Evolutionary conservation across 2,797 vertebrate genomes (phyloP), one percentile per base, ranked within the genome.

Genomic region (Enoplosus armatus): DNA sequence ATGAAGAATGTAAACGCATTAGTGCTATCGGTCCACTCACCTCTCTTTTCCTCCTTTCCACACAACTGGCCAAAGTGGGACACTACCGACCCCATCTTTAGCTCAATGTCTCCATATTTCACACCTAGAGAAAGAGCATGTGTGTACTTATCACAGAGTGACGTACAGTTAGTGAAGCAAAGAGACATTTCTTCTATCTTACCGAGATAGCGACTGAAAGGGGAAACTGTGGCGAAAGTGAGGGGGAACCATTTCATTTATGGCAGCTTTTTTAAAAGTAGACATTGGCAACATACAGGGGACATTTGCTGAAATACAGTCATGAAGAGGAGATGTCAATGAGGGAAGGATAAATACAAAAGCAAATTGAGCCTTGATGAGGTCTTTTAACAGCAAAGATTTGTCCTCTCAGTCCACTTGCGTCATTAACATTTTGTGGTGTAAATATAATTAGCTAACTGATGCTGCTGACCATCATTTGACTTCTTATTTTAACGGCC

Each of bases 11-110:
- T 50, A 8, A 27, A 50, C 14, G 33, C 20, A 2, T 37, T 0
- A 11, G 6, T 45, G 27, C 27, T 6, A 12, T 18, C 39, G 8
- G 33, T 48, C 18, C 31, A 24, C 12, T 86, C 86, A 98, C 97
- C 96, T 94, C 71, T 62, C 27, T 76, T 60, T 63, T 90, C 87
- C 84, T 93, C 85, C 54, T 86, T 81, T 77, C 93, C 94, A 37
- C 81, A 93, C 67, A 93, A 80, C 31, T 89, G 79, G 48, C 85
- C 88, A 73, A 93, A 90, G 31, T 80, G 79, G 68, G 96, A 95
- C 93, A 94, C 90, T 56, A 88, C 83, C 63, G 94, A 91, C 69
- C 85, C 88, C 94, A 93, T 96, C 85, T 86, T 94, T 89, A 91
- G 91, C 67, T 83, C 80, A 90, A 90, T 73, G 89, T 81, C 83